These are phyloP conservation scores for Rhynchonycteris naso DNA, from an alignment of 2,797 vertebrate genomes.

Conservation along the genomic window DNA sequence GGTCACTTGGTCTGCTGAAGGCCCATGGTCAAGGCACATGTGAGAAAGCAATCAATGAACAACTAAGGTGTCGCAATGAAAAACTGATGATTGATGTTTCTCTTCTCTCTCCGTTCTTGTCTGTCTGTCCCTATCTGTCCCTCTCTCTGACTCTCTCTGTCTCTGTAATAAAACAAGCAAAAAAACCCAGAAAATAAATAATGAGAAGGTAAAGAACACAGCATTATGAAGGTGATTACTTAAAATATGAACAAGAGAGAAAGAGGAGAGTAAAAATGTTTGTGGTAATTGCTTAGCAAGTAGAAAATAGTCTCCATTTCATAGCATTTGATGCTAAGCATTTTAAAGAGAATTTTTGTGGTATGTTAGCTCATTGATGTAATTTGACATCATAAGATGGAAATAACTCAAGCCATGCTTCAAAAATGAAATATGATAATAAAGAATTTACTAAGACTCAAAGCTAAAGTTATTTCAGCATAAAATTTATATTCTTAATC, in stretches of 20 bases:
- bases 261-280: not conserved
- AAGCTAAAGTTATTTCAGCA: slow-evolving; percentile 25
- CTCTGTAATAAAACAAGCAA: too few relatives aligned
- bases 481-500: not conserved
- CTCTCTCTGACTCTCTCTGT: too few relatives aligned
- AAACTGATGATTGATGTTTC: too few relatives aligned
- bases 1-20: too few relatives aligned
- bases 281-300: not conserved
- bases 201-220: slow-evolving; percentile 1
- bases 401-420: slow-evolving; percentile 38
- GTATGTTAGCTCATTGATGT: slow-evolving; percentile 11
- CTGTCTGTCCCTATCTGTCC: too few relatives aligned
- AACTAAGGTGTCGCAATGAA: too few relatives aligned
- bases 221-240: not conserved
- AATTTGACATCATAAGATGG: slow-evolving; percentile 21
- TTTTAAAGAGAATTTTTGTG: slow-evolving; percentile 18
- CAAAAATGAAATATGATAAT: not conserved
- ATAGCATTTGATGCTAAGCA: not conserved
- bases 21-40: too few relatives aligned
- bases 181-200: too few relatives aligned
- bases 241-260: slow-evolving; percentile 34
- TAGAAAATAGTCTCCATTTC: not conserved
- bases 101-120: too few relatives aligned
- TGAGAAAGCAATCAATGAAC: too few relatives aligned
- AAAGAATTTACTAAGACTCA: slow-evolving; percentile 31